Percentiles rank a stretch among this genome's conserved stretches.
phyloP scores from a whole-genome alignment of 1,140 invertebrate genomes.

The Aphis craccivora region DNA sequence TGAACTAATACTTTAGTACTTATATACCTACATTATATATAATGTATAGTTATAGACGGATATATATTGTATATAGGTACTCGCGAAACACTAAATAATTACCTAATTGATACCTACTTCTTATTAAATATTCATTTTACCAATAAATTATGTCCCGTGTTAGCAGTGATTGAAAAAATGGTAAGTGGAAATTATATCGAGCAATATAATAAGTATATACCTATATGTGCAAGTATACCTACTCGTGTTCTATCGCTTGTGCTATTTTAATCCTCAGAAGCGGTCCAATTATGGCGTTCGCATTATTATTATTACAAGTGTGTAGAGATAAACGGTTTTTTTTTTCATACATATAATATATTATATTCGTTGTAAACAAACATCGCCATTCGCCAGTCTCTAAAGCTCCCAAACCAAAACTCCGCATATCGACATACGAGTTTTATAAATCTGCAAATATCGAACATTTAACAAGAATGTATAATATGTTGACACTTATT shows the following conservation, averaged over 20 bases:
- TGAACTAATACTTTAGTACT: too few species aligned
- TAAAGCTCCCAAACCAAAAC: background rate
- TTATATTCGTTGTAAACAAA: background rate
- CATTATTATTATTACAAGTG: background rate
- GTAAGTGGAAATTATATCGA: background rate
- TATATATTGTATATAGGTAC: too few species aligned
- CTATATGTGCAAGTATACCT: background rate
- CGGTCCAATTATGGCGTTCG: conserved; percentile 40
- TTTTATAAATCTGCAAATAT: background rate
- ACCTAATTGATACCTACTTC: background rate
- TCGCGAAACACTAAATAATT: background rate
- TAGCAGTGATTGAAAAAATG: background rate
- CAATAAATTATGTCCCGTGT: background rate
- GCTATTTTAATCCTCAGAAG: conserved; percentile 39
- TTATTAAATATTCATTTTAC: background rate
- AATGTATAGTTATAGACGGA: too few species aligned
- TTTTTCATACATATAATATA: background rate
- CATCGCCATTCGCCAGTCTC: background rate
- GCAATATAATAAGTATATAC: background rate
- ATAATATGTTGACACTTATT: background rate
- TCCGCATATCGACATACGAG: background rate
- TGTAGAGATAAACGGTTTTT: background rate
- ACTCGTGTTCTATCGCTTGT: background rate
- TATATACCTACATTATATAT: too few species aligned
- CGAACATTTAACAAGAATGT: background rate